Base-by-base conservation (phyloP, 2,797 vertebrate genomes). In the Typhlichthys eigenmanni region DNA sequence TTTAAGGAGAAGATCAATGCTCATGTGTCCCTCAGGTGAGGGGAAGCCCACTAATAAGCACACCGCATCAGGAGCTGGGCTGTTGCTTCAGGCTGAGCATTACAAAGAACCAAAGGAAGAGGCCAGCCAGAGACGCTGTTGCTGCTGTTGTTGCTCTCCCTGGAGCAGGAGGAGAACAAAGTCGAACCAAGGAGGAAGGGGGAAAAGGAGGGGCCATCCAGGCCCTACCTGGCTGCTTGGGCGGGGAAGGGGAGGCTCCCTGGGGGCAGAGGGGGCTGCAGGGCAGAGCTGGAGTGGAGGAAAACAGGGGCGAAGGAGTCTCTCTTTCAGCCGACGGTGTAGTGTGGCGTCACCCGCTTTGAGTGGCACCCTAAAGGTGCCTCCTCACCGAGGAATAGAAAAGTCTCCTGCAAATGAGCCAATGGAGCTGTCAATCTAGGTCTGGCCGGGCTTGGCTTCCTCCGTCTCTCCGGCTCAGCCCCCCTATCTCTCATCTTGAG, bases 101-200 rank as follows among this genome's bases (percentile, higher is more conserved):
- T 87, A 89, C 87, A 91, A 90, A 89, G 85, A 87, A 79, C 83
- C 80, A 84, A 76, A 88, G 81, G 80, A 84, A 83, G 78, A 79
- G 24, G 74, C 24, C 24, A 82, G 80, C 65, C 55, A 55, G 62
- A 75, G 72, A 85, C 24, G 24, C 70, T 70, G 66, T 68, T 45
- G 46, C 61, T 66, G 24, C 69, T 65, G 58, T 60, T 74, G 34
- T 69, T 50, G 56, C 62, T 70, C 69, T 68, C 67, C 0, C 66
- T 13, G 19, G 64, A 77, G 74, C 43, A n/a, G 54, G 57, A 55
- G 62, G 54, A 72, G 78, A 85, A 88, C 72, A 87, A 84, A 87
- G 82, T 78, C 83, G 82, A 80, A 87, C 80, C 85, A 78, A 82
- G 82, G 79, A 78, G 68, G 56, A 77, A n/a, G 14, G 24, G 48